These are phyloP conservation scores for Cyrtodaria siliqua DNA, from an alignment of 2,888 invertebrate genomes.

Conservation along the genomic window DNA sequence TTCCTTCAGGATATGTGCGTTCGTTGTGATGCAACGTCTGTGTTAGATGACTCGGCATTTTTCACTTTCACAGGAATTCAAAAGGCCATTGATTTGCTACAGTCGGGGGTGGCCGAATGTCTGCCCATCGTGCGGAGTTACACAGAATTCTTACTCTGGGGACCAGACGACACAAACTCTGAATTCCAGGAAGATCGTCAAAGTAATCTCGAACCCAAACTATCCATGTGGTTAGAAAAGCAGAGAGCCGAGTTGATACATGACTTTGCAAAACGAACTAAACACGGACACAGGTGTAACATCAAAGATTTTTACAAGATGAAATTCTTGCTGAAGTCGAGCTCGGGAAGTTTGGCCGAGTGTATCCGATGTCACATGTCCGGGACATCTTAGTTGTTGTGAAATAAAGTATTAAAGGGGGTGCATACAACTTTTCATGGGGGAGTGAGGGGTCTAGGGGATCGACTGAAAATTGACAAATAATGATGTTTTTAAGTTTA, in stretches of 20 bases:
- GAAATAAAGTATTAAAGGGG: too few species aligned
- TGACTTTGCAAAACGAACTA: constrained; percentile 69
- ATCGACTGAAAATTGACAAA: too few species aligned
- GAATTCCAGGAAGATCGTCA: constrained; percentile 58
- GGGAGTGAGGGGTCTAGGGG: too few species aligned
- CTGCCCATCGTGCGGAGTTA: constrained; percentile 77
- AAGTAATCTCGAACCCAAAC: constrained; percentile 74
- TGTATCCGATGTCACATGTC: constrained; percentile 68
- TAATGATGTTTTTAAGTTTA: too few species aligned
- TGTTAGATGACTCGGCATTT: constrained; percentile 60
- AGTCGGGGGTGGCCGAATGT: constrained; percentile 73
- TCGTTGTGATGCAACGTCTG: constrained; percentile 54
- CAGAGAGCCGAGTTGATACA: constrained; percentile 74
- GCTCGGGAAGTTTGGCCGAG: constrained; percentile 77
- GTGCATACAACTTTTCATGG: too few species aligned
- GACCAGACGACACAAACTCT: constrained; percentile 66
- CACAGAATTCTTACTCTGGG: constrained; percentile 80
- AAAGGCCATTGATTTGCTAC: constrained; percentile 70
- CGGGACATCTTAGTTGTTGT: too few species aligned
- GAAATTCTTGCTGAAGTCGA: constrained; percentile 81
- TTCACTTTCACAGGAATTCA: constrained; percentile 66
- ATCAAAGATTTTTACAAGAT: constrained; percentile 79
- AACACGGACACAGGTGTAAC: constrained; percentile 66
- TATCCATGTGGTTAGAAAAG: constrained; percentile 79
- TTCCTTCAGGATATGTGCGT: constrained; percentile 70